Conservation (phyloP, 2,888 invertebrate genomes). For the Melolontha melolontha region DNA sequence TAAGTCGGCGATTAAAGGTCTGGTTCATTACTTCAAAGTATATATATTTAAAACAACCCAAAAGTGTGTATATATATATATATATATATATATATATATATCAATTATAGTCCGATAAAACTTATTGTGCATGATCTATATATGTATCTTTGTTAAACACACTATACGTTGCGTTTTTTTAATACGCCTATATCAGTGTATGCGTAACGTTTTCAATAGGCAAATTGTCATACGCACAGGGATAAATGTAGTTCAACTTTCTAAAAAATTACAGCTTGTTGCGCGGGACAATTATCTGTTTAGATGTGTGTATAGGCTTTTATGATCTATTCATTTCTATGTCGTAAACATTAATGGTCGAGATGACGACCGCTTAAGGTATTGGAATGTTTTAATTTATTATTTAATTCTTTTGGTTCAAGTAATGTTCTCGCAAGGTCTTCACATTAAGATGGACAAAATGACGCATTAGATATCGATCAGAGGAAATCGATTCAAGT, state of each 20-base stretch:
- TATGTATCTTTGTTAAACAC: background rate
- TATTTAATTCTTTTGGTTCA: constrained; percentile 27
- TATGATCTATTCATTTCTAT: constrained; percentile 39
- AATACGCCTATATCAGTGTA: background rate
- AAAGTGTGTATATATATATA: no score
- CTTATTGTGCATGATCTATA: no score
- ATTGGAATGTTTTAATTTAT: constrained; percentile 33
- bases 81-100: no score
- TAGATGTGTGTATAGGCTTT: constrained; percentile 30
- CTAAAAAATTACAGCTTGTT: constrained; percentile 28
- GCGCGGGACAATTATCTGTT: constrained; percentile 26
- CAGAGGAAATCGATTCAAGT: constrained; percentile 50
- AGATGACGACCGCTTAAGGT: constrained; percentile 27
- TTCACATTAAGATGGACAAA: constrained; percentile 10
- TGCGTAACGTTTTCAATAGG: constrained; percentile 8
- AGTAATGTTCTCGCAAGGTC: constrained; percentile 23
- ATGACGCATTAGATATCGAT: constrained; percentile 40
- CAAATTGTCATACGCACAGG: constrained; percentile 10
- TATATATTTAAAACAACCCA: no score
- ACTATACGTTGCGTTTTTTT: background rate
- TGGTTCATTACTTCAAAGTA: no score
- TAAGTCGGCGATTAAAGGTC: no score
- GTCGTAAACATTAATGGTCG: constrained; percentile 26
- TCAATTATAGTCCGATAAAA: no score
- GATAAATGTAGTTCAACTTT: constrained; percentile 33